phyloP scores from a whole-genome alignment of 2,888 invertebrate genomes.

The Plutella xylostella region DNA sequence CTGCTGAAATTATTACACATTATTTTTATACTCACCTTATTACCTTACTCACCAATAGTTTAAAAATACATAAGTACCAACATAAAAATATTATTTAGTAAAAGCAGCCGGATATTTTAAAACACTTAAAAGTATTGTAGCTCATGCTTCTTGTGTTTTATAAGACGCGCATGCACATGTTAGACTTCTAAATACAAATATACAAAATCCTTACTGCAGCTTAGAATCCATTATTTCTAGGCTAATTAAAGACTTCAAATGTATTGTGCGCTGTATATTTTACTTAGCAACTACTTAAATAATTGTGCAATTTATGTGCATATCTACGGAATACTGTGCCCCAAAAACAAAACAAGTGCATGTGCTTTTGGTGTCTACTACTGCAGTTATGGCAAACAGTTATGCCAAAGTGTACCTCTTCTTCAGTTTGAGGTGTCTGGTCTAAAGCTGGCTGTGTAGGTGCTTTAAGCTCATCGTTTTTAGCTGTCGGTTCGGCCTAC shows the following conservation, averaged over 20 bases:
- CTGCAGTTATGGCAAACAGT: constrained; percentile 3
- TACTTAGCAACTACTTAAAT: too few relatives aligned
- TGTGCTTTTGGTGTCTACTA: constrained; percentile 6
- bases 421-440: constrained; percentile 37
- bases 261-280: too few relatives aligned
- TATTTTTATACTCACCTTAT: too few relatives aligned
- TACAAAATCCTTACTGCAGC: not conserved
- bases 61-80: too few relatives aligned
- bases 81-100: too few relatives aligned
- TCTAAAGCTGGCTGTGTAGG: constrained; percentile 47
- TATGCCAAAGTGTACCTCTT: constrained; percentile 53
- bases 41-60: too few relatives aligned
- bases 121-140: not conserved
- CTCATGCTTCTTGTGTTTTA: not conserved
- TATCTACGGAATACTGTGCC: too few relatives aligned
- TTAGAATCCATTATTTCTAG: too few relatives aligned
- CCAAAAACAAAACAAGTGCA: not conserved
- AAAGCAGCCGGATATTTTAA: too few relatives aligned
- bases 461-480: constrained; percentile 39
- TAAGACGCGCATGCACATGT: not conserved
- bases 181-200: not conserved
- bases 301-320: too few relatives aligned
- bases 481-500: constrained; percentile 53
- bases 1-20: too few relatives aligned
- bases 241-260: too few relatives aligned